These are phyloP conservation scores for Nomada fabriciana DNA, from an alignment of 2,888 invertebrate species.

Conservation along the genomic window DNA sequence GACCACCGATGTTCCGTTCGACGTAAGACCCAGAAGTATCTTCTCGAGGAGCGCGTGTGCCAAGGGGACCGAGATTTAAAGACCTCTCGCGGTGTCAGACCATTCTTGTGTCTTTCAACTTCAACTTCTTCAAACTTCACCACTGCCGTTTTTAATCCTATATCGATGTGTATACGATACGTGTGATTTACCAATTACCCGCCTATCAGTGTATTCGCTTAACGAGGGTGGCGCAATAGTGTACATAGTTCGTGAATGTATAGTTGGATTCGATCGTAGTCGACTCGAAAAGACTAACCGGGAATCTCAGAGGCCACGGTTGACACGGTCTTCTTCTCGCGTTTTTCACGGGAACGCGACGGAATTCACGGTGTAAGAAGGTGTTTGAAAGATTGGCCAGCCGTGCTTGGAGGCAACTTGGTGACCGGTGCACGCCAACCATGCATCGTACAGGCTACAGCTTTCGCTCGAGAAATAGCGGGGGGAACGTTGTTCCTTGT, in stretches of 20 bases:
- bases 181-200: background rate
- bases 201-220: slow-evolving; percentile 1
- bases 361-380: slow-evolving; percentile 23
- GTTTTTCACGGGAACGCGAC: background rate
- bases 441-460: slow-evolving; percentile 40
- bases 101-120: background rate
- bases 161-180: background rate
- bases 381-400: slow-evolving; percentile 47
- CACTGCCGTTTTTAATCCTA: background rate
- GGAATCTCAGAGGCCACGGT: slow-evolving; percentile 7
- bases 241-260: background rate
- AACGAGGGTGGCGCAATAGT: background rate
- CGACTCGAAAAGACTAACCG: background rate
- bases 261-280: background rate
- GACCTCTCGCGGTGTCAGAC: background rate
- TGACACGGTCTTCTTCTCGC: background rate
- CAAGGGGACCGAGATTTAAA: background rate
- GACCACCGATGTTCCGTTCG: slow-evolving; percentile 24
- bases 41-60: slow-evolving; percentile 5
- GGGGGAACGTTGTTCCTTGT: slow-evolving; percentile 20
- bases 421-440: slow-evolving; percentile 44
- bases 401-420: slow-evolving; percentile 33
- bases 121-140: background rate
- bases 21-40: background rate
- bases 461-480: slow-evolving; percentile 25